phyloP scores from a whole-genome alignment of 1,140 invertebrate species.

The Lordiphosa clarofinis region DNA sequence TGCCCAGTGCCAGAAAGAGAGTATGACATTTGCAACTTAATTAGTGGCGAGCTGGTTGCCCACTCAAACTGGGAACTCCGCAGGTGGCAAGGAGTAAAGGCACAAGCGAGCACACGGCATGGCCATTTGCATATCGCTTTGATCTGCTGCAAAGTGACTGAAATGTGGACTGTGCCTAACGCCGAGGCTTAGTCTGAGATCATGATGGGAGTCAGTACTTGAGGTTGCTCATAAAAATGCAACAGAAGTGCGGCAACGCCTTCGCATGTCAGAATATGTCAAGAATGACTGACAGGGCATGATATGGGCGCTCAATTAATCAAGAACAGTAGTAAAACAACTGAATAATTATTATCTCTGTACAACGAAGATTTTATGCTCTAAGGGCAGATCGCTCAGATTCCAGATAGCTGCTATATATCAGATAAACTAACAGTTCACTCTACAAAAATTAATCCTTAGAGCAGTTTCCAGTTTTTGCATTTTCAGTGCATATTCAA shows the following conservation, averaged over 20 bases:
- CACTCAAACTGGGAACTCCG: conserved; percentile 28
- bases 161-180: conserved; percentile 4
- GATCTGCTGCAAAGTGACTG: conserved; percentile 43
- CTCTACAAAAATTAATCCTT: too few relatives aligned
- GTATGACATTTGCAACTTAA: conserved; percentile 63
- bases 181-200: not conserved
- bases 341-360: too few relatives aligned
- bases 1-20: conserved; percentile 6
- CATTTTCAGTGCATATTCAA: too few relatives aligned
- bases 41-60: conserved; percentile 52
- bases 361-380: not conserved
- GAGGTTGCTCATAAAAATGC: conserved; percentile 51
- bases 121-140: conserved; percentile 64
- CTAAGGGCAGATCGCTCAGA: too few relatives aligned
- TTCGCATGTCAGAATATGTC: not conserved
- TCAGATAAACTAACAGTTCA: too few relatives aligned
- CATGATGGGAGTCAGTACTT: not conserved
- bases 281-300: not conserved
- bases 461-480: too few relatives aligned
- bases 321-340: not conserved
- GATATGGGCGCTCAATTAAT: conserved; percentile 16
- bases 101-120: conserved; percentile 23
- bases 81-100: conserved; percentile 30
- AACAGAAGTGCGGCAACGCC: conserved; percentile 6
- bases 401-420: too few relatives aligned